Evolutionary conservation across 2,113 vertebrate genomes (phyloP).

Genomic region (Phaetusa simplex): DNA sequence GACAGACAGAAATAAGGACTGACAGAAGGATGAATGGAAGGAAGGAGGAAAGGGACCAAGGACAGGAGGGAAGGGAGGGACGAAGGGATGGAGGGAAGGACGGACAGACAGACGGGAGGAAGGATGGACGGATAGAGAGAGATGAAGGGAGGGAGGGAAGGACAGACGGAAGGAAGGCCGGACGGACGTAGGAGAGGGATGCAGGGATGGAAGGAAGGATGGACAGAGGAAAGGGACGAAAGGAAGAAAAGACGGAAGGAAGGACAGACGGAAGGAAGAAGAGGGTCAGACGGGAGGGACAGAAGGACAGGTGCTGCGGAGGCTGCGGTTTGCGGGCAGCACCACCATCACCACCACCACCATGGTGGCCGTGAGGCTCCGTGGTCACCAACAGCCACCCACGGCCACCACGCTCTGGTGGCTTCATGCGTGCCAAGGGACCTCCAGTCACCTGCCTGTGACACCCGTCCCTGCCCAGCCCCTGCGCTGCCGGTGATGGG

Average conservation of each 20-base stretch:
- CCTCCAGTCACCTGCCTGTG: background rate
- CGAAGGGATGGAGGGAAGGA: background rate
- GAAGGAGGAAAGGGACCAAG: background rate
- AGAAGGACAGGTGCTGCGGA: background rate
- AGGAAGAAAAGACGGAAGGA: background rate
- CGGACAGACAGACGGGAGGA: background rate
- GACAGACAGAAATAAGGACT: background rate
- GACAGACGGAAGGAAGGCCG: background rate
- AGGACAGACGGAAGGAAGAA: background rate
- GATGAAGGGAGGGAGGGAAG: background rate
- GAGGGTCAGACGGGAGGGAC: background rate
- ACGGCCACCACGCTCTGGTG: accelerated
- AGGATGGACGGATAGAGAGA: background rate
- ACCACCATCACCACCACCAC: background rate
- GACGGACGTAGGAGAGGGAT: too few relatives aligned
- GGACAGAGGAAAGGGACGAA: background rate
- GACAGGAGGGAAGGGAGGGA: background rate
- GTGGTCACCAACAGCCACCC: background rate
- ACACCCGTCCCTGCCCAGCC: background rate
- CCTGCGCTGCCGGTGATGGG: background rate
- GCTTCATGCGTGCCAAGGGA: background rate
- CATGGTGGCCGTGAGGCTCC: background rate
- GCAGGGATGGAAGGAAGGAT: background rate
- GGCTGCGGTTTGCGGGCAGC: background rate
- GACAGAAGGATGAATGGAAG: background rate